Evolutionary conservation across 2,113 vertebrate genomes (phyloP).

Genomic region (Caranx melampygus): DNA sequence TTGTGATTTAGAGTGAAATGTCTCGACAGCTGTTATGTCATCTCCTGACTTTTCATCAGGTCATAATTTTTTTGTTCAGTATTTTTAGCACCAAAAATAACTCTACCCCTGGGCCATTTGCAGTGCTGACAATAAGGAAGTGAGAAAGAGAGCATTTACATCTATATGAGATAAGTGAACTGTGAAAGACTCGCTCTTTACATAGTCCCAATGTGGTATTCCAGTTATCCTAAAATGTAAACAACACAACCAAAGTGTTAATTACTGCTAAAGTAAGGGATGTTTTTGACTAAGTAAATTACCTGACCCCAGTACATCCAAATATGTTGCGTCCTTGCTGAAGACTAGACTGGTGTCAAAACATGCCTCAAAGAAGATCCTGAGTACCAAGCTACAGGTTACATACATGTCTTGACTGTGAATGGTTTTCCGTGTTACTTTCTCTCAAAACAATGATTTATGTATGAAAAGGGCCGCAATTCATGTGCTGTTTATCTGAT

Average conservation of each 20-base stretch:
- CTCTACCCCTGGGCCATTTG: background rate
- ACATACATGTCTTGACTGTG: background rate
- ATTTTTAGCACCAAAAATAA: too few relatives aligned
- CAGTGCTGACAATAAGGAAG: background rate
- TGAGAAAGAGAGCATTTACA: too few relatives aligned
- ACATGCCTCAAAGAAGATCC: background rate
- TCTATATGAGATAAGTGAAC: too few relatives aligned
- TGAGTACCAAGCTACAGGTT: background rate
- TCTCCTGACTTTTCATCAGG: too few relatives aligned
- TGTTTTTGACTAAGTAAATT: too few relatives aligned
- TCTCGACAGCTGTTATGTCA: too few relatives aligned
- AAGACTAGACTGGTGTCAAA: background rate
- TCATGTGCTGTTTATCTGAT: background rate
- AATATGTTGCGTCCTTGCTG: background rate
- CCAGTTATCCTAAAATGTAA: background rate
- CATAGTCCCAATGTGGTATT: background rate
- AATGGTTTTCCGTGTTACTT: background rate
- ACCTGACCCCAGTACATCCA: background rate
- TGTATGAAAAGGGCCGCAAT: background rate
- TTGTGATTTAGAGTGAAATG: too few relatives aligned
- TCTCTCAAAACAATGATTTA: background rate
- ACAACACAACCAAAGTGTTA: background rate
- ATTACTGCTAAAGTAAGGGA: background rate
- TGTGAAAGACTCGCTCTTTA: too few relatives aligned
- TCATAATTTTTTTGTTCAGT: too few relatives aligned